These are phyloP conservation scores for Nicator chloris DNA, from an alignment of 2,113 vertebrate genomes.

Conservation along the genomic window DNA sequence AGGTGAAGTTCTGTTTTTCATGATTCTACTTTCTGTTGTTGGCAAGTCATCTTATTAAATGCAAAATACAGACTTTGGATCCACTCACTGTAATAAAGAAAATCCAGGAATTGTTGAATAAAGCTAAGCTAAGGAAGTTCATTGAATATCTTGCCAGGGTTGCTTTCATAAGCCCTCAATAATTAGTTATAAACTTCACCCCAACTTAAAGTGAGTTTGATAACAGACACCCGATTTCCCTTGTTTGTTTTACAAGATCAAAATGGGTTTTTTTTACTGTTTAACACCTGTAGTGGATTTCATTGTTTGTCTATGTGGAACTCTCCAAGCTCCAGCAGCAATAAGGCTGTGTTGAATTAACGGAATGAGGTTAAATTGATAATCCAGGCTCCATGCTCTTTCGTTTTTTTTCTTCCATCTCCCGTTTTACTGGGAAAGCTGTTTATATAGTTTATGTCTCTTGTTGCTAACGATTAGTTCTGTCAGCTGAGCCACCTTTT, in stretches of 20 bases:
- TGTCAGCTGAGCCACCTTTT: not conserved
- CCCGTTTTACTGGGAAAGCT: not conserved
- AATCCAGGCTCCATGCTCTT: not conserved
- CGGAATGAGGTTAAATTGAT: not conserved
- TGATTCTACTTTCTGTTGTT: not conserved
- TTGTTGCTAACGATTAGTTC: not conserved
- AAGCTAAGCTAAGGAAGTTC: not conserved
- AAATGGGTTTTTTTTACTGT: fast-evolving
- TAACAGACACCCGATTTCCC: not conserved
- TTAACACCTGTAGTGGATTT: not conserved
- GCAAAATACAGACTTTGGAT: not conserved
- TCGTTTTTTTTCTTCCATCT: not conserved
- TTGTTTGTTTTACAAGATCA: not conserved
- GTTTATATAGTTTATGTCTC: not conserved
- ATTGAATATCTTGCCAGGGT: not conserved
- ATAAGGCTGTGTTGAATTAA: not conserved
- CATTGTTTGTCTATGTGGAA: not conserved
- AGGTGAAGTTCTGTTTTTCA: not conserved
- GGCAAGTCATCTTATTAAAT: not conserved
- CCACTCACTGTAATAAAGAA: not conserved
- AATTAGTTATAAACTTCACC: not conserved
- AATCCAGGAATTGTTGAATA: not conserved
- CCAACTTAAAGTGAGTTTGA: not conserved
- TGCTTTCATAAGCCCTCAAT: not conserved
- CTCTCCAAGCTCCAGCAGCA: not conserved